These are phyloP conservation scores for Heliangelus exortis DNA, from an alignment of 2,797 vertebrate species.

Conservation along the genomic window DNA sequence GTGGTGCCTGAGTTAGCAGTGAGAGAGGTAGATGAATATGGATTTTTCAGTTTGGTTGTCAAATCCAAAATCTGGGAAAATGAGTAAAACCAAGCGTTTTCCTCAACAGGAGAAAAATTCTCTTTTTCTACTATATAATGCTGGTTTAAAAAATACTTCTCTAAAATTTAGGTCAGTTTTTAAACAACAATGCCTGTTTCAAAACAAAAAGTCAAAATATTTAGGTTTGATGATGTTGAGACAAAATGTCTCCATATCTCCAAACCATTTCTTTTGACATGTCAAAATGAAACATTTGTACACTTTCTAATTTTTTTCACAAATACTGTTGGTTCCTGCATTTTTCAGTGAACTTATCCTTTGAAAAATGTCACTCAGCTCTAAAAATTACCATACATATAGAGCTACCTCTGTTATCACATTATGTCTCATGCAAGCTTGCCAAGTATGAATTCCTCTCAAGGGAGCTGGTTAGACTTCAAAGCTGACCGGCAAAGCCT, in stretches of 20 bases:
- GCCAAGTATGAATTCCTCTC: slow-evolving; percentile 42
- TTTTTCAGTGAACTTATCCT: slow-evolving; percentile 61
- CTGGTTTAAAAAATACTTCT: neutral
- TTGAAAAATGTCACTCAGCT: slow-evolving; percentile 61
- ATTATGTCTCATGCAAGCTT: slow-evolving; percentile 46
- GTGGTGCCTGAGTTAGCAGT: neutral
- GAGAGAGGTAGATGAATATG: slow-evolving; percentile 36
- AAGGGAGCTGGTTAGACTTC: slow-evolving; percentile 29
- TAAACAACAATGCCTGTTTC: slow-evolving; percentile 51
- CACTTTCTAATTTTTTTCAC: slow-evolving; percentile 59
- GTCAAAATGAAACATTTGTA: slow-evolving; percentile 63
- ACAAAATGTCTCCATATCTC: slow-evolving; percentile 15
- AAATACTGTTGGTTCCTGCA: slow-evolving; percentile 56
- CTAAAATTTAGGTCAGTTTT: slow-evolving; percentile 57
- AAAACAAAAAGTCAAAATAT: slow-evolving; percentile 70
- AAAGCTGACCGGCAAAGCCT: slow-evolving; percentile 41
- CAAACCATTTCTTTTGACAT: slow-evolving; percentile 49
- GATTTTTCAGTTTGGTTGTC: slow-evolving; percentile 21
- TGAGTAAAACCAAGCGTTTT: neutral
- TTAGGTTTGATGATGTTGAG: slow-evolving; percentile 35
- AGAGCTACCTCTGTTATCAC: slow-evolving; percentile 61
- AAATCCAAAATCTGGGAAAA: neutral
- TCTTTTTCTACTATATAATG: neutral
- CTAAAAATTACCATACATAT: slow-evolving; percentile 63
- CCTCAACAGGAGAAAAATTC: neutral